Evolutionary conservation across 2,797 vertebrate species (phyloP), one percentile per base, ranked within the genome.

Genomic region (Falco columbarius): DNA sequence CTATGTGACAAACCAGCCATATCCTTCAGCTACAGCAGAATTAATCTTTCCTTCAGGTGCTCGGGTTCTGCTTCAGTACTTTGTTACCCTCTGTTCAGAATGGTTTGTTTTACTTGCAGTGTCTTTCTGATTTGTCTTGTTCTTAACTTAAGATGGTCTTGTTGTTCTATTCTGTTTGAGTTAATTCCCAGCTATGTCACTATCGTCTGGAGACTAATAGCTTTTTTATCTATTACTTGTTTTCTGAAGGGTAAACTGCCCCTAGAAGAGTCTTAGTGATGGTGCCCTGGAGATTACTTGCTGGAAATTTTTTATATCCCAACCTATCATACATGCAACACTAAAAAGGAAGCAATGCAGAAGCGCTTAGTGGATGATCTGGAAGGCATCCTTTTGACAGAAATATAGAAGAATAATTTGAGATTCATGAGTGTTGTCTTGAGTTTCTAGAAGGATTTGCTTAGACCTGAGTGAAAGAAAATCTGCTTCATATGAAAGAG

Each of bases 371-470:
- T 81, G 58, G 52, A 54, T 88, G 18, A 75, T 80, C 40, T 83
- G 82, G 38, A 87, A 44, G 61, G 52, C 49, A 52, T 83, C 15
- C 58, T 94, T 86, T 74, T 81, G 36, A 62, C 18, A 71, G 65
- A 86, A 74, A 52, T 34, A 42, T 2, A 68, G 51, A 91, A 77
- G 11, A 90, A 86, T 75, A 81, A 30, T 47, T 63, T 89, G 70
- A 86, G 47, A 55, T 89, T 62, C 24, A 23, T 46, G 6, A 93
- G 10, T 54, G 40, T 68, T 29, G 77, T 82, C 56, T 90, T 89
- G 54, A 72, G 26, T 79, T 94, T 92, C 66, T 86, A 73, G 54
- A 83, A 91, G 24, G 44, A 81, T 93, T 92, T 89, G 51, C 30
- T 79, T 83, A 62, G 38, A 81, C 58, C 32, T 83, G 23, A 86